Percentiles rank a stretch among this genome's conserved stretches.
These are phyloP conservation scores for Arizona elegans DNA, from an alignment of 2,113 vertebrate species.

Conservation along the genomic window DNA sequence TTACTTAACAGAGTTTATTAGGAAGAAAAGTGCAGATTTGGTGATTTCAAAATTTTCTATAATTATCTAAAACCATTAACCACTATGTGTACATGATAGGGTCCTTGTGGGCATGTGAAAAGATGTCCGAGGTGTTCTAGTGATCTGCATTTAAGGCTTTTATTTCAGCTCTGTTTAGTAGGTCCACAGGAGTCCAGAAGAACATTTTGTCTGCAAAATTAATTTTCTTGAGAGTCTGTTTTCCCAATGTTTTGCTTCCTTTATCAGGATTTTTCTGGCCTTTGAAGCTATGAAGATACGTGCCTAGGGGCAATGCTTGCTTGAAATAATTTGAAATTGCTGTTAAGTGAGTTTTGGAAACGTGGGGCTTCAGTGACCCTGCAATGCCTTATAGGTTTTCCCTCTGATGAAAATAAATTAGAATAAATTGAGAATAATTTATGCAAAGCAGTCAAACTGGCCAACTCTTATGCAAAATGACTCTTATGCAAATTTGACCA, in stretches of 20 bases:
- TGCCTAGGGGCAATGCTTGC: not conserved
- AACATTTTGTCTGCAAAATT: not conserved
- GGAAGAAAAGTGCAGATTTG: not conserved
- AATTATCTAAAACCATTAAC: not conserved
- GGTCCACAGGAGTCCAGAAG: not conserved
- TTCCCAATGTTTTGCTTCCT: not conserved
- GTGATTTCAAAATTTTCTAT: not conserved
- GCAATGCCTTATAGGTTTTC: not conserved
- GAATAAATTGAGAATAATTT: not conserved
- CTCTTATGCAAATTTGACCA: conserved; percentile 3
- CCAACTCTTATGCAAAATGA: not conserved
- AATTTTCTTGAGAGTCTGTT: not conserved
- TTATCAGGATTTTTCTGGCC: not conserved
- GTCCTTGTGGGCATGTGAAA: not conserved
- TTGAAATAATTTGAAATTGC: not conserved
- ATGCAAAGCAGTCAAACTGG: not conserved
- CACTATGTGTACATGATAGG: not conserved
- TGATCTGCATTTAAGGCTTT: not conserved
- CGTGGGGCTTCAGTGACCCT: not conserved
- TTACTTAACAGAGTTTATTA: not conserved
- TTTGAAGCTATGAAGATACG: not conserved
- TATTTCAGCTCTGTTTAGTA: not conserved
- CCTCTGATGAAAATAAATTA: not conserved
- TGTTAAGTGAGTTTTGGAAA: not conserved
- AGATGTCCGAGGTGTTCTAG: not conserved